phyloP scores from a whole-genome alignment of 2,797 vertebrate genomes.

The Neosalanx taihuensis region DNA sequence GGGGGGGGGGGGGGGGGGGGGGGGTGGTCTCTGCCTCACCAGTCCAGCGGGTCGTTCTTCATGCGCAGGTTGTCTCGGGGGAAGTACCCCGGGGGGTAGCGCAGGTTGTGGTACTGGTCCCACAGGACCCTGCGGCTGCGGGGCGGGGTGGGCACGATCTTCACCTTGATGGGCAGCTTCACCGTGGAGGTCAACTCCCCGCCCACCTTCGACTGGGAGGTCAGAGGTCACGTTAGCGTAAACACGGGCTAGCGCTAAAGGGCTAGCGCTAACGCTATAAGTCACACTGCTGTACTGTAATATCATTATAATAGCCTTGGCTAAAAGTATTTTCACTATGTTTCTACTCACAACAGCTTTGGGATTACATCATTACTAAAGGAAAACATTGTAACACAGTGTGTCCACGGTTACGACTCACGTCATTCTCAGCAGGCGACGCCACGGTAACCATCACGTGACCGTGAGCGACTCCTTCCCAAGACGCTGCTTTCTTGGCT shows the following conservation, averaged over 20 bases:
- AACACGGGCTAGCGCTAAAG: background rate
- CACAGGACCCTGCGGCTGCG: constrained; percentile 96
- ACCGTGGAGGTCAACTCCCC: constrained; percentile 91
- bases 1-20: too few species aligned
- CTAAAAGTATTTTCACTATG: background rate
- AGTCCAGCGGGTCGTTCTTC: constrained; percentile 98
- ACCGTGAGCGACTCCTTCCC: constrained; percentile 95
- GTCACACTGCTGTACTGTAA: background rate
- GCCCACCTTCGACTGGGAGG: constrained; percentile 80
- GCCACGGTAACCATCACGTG: constrained; percentile 94
- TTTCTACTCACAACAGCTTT: background rate
- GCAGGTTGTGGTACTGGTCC: constrained; percentile 99
- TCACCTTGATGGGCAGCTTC: constrained; percentile 96
- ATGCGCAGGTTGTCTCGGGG: constrained; percentile 95
- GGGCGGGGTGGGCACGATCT: constrained; percentile 94
- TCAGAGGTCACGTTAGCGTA: constrained; percentile 13
- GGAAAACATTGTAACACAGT: too few species aligned
- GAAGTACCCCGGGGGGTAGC: constrained; percentile 96
- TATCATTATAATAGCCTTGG: background rate
- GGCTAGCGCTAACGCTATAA: background rate
- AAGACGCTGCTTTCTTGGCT: constrained; percentile 94
- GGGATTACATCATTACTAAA: too few species aligned
- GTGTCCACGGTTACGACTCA: constrained; percentile 57
- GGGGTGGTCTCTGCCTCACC: constrained; percentile 67
- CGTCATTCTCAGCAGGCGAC: constrained; percentile 89